Percentiles rank a stretch among this genome's conserved stretches.
Conservation (phyloP, 53 echinoderm and acorn worm species). For the Echinometra lucunter region DNA sequence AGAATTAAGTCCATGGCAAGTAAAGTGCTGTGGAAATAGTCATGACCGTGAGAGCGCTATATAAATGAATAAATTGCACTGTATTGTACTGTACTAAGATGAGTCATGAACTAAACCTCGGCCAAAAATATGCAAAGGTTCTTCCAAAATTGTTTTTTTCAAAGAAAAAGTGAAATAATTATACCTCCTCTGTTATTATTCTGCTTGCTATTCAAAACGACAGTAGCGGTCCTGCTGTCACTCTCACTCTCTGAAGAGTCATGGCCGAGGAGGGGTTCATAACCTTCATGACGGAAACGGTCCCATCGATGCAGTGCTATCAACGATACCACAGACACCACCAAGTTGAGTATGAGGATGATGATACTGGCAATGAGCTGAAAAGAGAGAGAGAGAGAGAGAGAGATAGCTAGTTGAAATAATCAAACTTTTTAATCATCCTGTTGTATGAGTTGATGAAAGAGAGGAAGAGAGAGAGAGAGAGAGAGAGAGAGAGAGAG, state of each 20-base stretch:
- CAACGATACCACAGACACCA: background rate
- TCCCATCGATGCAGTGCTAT: conserved; percentile 34
- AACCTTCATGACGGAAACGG: conserved; percentile 47
- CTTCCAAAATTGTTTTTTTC: too few species aligned
- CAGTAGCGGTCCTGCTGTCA: background rate
- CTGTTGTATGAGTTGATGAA: background rate
- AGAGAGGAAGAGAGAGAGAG: too few species aligned
- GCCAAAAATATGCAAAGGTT: too few species aligned
- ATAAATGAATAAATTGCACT: too few species aligned
- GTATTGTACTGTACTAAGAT: too few species aligned
- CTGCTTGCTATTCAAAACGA: background rate
- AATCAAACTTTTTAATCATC: too few species aligned
- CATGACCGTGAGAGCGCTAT: too few species aligned
- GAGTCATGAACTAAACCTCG: too few species aligned
- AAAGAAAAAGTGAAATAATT: background rate
- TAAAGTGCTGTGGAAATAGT: too few species aligned
- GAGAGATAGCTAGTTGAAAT: background rate
- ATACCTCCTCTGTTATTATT: background rate
- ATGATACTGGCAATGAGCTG: conserved; percentile 56
- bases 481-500: too few species aligned
- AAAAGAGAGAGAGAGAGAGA: background rate
- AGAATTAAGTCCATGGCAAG: too few species aligned
- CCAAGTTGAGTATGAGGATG: conserved; percentile 37
- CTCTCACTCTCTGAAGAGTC: conserved; percentile 45
- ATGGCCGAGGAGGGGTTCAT: background rate